Percentiles rank a stretch among this genome's conserved stretches.
Conservation (phyloP, 64 coral and sea anemone genomes). For the Exaiptasia diaphana region DNA sequence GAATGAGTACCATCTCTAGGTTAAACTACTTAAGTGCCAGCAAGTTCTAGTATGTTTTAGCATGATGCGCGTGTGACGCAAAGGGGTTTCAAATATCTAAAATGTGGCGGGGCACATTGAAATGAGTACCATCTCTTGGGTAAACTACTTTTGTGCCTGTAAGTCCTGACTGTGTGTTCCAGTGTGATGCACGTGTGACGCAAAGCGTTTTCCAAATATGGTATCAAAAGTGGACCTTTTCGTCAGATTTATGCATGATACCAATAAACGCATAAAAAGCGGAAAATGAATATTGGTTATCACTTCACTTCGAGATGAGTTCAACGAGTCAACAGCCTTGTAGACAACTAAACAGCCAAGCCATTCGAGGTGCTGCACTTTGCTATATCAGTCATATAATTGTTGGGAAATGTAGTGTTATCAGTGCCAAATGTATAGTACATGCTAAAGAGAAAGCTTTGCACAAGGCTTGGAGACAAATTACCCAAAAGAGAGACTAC, state of each 20-base stretch:
- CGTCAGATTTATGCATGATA: not conserved
- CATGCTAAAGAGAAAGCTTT: not conserved
- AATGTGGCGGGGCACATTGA: no score
- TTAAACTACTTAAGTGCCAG: no score
- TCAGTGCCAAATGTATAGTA: constrained; percentile 2
- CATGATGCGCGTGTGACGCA: no score
- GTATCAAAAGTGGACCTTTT: not conserved
- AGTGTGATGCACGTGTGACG: not conserved
- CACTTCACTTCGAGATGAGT: not conserved
- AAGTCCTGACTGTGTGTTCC: no score
- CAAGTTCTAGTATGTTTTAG: not conserved
- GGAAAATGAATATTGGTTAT: not conserved
- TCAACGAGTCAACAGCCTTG: not conserved
- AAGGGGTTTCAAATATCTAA: no score
- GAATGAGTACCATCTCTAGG: no score
- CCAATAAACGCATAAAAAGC: not conserved
- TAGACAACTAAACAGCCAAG: constrained; percentile 10
- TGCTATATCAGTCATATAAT: constrained; percentile 32
- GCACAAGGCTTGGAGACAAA: constrained; percentile 14
- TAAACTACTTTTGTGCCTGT: no score
- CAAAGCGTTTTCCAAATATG: not conserved
- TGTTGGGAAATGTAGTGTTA: constrained; percentile 9
- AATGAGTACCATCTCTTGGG: no score
- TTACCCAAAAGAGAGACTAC: not conserved
- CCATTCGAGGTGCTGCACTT: not conserved